Evolutionary conservation across 2,113 vertebrate species (phyloP).

Genomic region (Engystomops pustulosus): DNA sequence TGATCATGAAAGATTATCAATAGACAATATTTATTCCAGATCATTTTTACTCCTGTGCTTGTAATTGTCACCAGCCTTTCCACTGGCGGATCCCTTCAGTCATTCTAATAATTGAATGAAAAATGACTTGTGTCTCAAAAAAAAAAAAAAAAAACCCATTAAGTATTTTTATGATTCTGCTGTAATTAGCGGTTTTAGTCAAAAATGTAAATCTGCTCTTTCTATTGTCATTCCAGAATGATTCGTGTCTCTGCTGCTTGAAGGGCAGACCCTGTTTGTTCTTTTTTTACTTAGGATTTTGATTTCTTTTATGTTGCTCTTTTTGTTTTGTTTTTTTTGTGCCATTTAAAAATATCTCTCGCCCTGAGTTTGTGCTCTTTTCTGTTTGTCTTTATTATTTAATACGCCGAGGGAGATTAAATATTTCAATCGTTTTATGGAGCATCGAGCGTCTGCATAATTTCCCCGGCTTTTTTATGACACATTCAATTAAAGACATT

Average conservation of each 20-base stretch:
- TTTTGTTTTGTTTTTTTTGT: background rate
- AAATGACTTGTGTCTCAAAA: too few species aligned
- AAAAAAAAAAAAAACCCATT: too few species aligned
- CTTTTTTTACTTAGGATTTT: background rate
- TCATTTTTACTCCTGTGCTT: too few species aligned
- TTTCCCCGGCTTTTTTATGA: background rate
- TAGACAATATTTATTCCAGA: too few species aligned
- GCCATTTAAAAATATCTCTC: background rate
- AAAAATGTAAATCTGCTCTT: background rate
- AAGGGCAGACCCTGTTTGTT: background rate
- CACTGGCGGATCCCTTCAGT: too few species aligned
- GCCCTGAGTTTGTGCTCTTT: background rate
- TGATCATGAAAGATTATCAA: too few species aligned
- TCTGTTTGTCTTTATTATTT: background rate
- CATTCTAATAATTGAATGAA: too few species aligned
- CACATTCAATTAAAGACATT: constrained; percentile 11
- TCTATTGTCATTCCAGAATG: background rate
- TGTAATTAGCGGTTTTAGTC: background rate
- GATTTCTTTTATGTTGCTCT: background rate
- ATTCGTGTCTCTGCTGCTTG: background rate
- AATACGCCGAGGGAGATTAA: background rate
- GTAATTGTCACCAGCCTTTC: too few species aligned
- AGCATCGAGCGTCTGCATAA: background rate
- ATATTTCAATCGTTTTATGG: background rate
- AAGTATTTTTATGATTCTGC: background rate